Base-by-base conservation (phyloP, 2,113 vertebrate species). In the Vireo altiloquus region DNA sequence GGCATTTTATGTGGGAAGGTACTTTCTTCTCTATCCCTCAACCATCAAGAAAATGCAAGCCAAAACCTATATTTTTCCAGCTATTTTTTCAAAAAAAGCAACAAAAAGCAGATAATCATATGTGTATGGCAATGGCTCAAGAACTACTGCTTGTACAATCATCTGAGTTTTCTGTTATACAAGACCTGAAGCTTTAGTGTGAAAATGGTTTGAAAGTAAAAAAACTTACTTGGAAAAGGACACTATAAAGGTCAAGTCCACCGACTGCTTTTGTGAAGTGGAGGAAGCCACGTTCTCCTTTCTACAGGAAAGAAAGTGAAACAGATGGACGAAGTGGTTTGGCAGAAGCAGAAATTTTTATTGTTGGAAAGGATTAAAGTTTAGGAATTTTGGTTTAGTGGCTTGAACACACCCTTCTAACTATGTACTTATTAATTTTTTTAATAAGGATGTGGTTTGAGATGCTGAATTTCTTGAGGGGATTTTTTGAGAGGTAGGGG, bases 401-500 rank as follows among this genome's bases (percentile, higher is more conserved):
- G 93, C 68, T 96, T 88, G 85, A 85, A 92, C 82, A 95, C 87
- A 53, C 92, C 90, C 93, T 92, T 92, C 71, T 95, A 75, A 97
- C 78, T 97, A 89, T 82, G 89, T 91, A 89, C 85, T 78, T 92
- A 88, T 92, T 95, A 93, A 83, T 91, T 85, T 87, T 85, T 94
- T 93, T 92, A 97, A 95, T 93, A 95, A 94, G 90, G 93, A 95
- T 93, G 94, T 96, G 94, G 92, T 96, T 95, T 95, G 90, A 87
- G 76, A 90, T 54, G 64, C 56, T 0, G 52, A 40, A 81, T 96
- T 94, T 96, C 85, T 94, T 69, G 63, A 90, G 85, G 87, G 39
- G 1, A 6, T 91, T 91, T 90, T 88, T 85, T 27, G 76, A 90
- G 88, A 83, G 63, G 77, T 64, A 54, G 39, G 33, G 81, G 84